A percentile compares a stretch with the other conserved stretches of the same genome.
These are phyloP conservation scores for Eristalis tenax DNA, from an alignment of 2,888 invertebrate genomes.

Conservation along the genomic window DNA sequence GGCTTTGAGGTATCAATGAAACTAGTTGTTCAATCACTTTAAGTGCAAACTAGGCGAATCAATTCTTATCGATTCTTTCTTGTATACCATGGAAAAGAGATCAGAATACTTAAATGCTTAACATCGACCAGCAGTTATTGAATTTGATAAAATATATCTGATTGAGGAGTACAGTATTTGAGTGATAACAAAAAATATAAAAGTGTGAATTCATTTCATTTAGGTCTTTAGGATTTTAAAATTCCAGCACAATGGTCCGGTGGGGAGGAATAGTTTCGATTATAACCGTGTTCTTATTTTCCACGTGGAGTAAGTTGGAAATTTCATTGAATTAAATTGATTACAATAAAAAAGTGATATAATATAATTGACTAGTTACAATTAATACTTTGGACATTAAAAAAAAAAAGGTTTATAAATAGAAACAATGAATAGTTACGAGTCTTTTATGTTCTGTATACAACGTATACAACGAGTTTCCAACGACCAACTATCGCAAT, in stretches of 20 bases:
- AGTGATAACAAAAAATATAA: constrained; percentile 38
- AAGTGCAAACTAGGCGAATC: neutral
- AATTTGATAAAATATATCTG: constrained; percentile 54
- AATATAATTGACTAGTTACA: neutral
- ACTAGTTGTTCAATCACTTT: neutral
- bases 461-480: too few relatives aligned
- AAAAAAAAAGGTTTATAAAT: neutral
- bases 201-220: neutral
- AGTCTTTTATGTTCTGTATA: too few relatives aligned
- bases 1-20: neutral
- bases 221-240: constrained; percentile 38
- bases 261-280: constrained; percentile 14
- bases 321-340: neutral
- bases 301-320: constrained; percentile 38
- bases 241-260: constrained; percentile 39
- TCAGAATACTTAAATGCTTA: constrained; percentile 2
- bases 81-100: constrained; percentile 2
- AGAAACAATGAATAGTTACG: too few relatives aligned
- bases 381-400: neutral
- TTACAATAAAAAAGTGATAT: neutral
- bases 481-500: too few relatives aligned
- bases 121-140: constrained; percentile 20
- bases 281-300: constrained; percentile 19
- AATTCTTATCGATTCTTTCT: constrained; percentile 39
- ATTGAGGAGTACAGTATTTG: constrained; percentile 5